Percentiles rank a stretch among this genome's conserved stretches.
Conservation (phyloP, 2,888 invertebrate species). For the Muschampia plurimacula region DNA sequence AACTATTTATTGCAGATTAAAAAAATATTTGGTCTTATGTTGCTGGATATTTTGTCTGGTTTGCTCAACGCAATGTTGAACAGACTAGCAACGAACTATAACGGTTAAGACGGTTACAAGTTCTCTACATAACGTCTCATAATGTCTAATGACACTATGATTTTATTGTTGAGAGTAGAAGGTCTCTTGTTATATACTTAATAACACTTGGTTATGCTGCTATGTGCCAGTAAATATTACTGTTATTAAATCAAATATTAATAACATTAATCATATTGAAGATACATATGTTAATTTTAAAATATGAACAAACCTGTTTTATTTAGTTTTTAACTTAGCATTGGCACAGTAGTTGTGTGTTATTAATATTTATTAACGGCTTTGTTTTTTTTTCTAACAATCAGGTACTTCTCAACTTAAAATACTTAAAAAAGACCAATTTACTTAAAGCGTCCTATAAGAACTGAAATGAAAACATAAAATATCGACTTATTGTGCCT, state of each 20-base stretch:
- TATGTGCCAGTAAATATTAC: constrained; percentile 14
- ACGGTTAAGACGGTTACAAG: background rate
- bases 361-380: no score
- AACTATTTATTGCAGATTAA: background rate
- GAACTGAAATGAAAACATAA: no score
- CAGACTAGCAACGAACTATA: background rate
- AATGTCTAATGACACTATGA: background rate
- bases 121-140: background rate
- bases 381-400: no score
- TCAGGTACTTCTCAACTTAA: no score
- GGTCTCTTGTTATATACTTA: constrained; percentile 13
- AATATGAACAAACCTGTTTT: no score
- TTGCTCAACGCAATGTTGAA: background rate
- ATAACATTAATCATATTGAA: no score
- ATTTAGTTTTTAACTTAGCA: no score
- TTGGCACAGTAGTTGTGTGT: no score
- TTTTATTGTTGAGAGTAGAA: background rate
- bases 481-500: no score
- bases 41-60: background rate
- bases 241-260: background rate
- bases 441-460: no score
- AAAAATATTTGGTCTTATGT: background rate
- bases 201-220: constrained; percentile 28
- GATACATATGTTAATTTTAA: no score
- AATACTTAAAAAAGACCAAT: no score